Base-by-base conservation (phyloP, 2,797 vertebrate genomes). In the Periparus ater region DNA sequence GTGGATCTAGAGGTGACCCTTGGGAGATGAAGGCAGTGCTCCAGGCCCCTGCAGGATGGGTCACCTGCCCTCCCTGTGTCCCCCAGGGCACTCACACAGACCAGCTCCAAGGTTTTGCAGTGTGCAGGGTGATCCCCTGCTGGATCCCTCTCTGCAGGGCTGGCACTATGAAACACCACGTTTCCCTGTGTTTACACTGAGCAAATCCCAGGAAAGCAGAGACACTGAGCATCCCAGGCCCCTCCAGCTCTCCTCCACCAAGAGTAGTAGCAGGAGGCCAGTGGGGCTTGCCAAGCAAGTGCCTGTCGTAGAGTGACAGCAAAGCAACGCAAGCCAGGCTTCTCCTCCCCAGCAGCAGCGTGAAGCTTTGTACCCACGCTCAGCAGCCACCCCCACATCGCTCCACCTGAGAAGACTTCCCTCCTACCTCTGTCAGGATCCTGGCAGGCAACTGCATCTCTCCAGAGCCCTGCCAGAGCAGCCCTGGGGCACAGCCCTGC, bases 371-470 rank as follows among this genome's bases (percentile, higher is more conserved):
- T 84, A 74, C 81, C 81, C 84, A 89, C 81, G 30, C 88, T 78
- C 13, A 72, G 19, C 57, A 85, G 76, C 88, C 79, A 13, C 89
- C 66, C 53, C 66, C 79, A 66, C 70, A 9, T 5, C 34, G 61
- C 74, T 88, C 58, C 73, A 95, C 88, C 85, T 84, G 89, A 88
- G 90, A 91, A 81, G 42, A 27, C 15, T 81, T 94, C 27, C 88
- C 79, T 93, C 89, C 91, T 30, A 84, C 88, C 83, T 62, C 80
- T 65, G 71, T 32, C 88, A 84, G 85, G 44, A 95, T 91, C 45
- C 79, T 88, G 88, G 65, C 65, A 96, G 44, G 67, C 47, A 80
- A 81, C 55, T 25, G 25, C 51, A 34, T 17, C 71, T 91, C 60
- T 42, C 42, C 47, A 13, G 14, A 29, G 51, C 53, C 23, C 53